Evolutionary conservation across 2,797 vertebrate genomes (phyloP), one percentile per base, ranked within the genome.

Genomic region (Ctenosaura bakeri): DNA sequence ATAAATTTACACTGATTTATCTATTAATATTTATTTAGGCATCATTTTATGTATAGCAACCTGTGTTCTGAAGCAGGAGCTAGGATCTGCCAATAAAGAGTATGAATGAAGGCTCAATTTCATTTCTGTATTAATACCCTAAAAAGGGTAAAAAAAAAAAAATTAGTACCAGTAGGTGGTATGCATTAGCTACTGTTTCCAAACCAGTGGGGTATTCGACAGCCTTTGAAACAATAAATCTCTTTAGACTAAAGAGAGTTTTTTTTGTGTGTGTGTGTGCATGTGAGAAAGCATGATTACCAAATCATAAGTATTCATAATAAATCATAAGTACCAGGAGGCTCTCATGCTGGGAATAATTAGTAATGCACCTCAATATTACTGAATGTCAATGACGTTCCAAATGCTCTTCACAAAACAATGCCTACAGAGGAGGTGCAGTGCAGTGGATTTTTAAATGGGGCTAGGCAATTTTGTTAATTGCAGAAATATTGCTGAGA

Each of bases 321-420:
- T 90, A 96, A 95, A 97, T 92, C 94, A 91, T 80, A 96, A 95
- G 96, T 95, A 93, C 88, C 94, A 94, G 91, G 86, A 93, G 73
- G 89, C 86, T 92, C 91, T 84, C 93, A 95, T 79, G 82, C 94
- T 96, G 94, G 93, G 94, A 96, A 96, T 96, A 97, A 95, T 97
- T 96, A 96, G 93, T 91, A 94, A 92, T 91, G 89, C 92, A 92
- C 86, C 95, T 97, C 94, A 96, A 96, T 91, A 88, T 96, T 93
- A 96, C 79, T 97, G 96, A 96, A 94, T 97, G 93, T 95, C 93
- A 96, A 71, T 91, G 89, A 93, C 93, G 88, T 94, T 94, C 95
- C 95, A 91, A 96, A 96, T 88, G 81, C 82, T 95, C 95, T 92
- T 95, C 90, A 92, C 22, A 87, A 95, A 94, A 95, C 92, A 95